Percentiles rank a stretch among this genome's conserved stretches.
These are phyloP conservation scores for Lepisosteus oculatus DNA, from an alignment of 2,113 vertebrate genomes.

Conservation along the genomic window DNA sequence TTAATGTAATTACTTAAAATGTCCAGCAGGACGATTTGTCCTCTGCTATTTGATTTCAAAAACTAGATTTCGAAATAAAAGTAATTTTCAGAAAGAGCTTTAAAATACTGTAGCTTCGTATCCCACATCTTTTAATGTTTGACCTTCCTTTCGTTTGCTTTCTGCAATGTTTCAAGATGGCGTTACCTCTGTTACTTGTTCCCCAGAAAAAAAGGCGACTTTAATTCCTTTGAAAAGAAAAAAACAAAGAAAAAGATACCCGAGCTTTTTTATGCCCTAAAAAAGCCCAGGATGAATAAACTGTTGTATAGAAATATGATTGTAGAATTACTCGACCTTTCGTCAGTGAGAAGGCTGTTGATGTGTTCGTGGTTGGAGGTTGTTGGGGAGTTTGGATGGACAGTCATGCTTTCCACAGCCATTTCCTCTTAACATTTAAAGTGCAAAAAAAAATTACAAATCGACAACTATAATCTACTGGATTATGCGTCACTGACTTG, in stretches of 20 bases:
- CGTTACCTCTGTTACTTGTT: conserved; percentile 74
- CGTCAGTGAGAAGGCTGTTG: conserved; percentile 84
- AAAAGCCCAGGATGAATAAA: conserved; percentile 79
- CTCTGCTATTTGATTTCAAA: too few species aligned
- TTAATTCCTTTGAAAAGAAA: conserved; percentile 68
- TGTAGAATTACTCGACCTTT: conserved; percentile 87
- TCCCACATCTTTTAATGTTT: conserved; percentile 47
- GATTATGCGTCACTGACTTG: conserved; percentile 78
- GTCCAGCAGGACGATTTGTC: too few species aligned
- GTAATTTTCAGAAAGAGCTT: conserved; percentile 26
- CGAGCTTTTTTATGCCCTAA: conserved; percentile 60
- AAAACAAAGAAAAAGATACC: conserved; percentile 64
- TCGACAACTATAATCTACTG: conserved; percentile 68
- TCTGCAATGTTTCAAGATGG: conserved; percentile 69
- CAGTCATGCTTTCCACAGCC: conserved; percentile 89
- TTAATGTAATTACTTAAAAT: too few species aligned
- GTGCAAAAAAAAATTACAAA: conserved; percentile 69
- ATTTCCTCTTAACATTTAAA: conserved; percentile 79
- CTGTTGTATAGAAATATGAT: conserved; percentile 76
- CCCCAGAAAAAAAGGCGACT: conserved; percentile 74
- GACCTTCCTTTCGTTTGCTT: conserved; percentile 63
- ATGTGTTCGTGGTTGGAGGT: conserved; percentile 77
- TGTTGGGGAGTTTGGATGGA: conserved; percentile 84
- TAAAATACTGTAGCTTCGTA: conserved; percentile 40
- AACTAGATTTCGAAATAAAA: too few species aligned